Percentiles rank a stretch among this genome's conserved stretches.
phyloP scores from a whole-genome alignment of 37 sponge, comb jelly and placozoan genomes.

The Halichondria panicea region DNA sequence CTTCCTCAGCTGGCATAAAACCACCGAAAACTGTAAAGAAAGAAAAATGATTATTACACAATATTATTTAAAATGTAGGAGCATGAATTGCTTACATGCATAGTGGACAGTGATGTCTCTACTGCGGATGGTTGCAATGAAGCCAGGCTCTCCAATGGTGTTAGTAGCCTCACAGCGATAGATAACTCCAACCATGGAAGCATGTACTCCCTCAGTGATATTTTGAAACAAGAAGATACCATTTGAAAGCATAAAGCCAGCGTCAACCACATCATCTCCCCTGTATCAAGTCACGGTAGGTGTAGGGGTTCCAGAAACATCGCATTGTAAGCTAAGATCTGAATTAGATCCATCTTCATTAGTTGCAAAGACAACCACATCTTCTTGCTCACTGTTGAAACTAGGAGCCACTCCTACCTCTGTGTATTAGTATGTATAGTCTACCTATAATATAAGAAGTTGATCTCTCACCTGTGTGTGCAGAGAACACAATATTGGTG shows the following conservation, averaged over 20 bases:
- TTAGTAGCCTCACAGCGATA: slow-evolving; percentile 57
- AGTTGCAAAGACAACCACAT: neutral
- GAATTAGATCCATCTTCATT: slow-evolving; percentile 4
- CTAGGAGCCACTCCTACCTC: slow-evolving; percentile 1
- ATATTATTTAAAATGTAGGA: neutral
- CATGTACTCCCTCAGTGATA: slow-evolving; percentile 29
- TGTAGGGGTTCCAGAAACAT: slow-evolving; percentile 30
- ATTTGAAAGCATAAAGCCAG: neutral
- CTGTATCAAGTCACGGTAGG: slow-evolving; percentile 50
- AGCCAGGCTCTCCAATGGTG: slow-evolving; percentile 18
- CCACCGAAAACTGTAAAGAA: slow-evolving; percentile 34
- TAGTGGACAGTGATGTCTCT: slow-evolving; percentile 18
- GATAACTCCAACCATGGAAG: slow-evolving; percentile 24
- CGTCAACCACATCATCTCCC: neutral
- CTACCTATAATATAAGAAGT: too few relatives aligned
- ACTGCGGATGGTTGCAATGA: slow-evolving; percentile 45
- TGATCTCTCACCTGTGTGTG: too few relatives aligned
- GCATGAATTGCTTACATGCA: slow-evolving; percentile 32
- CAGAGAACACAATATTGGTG: too few relatives aligned
- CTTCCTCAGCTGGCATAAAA: neutral
- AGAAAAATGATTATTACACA: neutral
- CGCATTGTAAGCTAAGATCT: slow-evolving; percentile 29
- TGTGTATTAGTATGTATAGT: neutral
- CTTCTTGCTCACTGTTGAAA: slow-evolving; percentile 4
- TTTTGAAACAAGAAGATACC: too few relatives aligned